phyloP scores from a whole-genome alignment of 1,140 invertebrate genomes.

The Scaptomyza graminum region DNA sequence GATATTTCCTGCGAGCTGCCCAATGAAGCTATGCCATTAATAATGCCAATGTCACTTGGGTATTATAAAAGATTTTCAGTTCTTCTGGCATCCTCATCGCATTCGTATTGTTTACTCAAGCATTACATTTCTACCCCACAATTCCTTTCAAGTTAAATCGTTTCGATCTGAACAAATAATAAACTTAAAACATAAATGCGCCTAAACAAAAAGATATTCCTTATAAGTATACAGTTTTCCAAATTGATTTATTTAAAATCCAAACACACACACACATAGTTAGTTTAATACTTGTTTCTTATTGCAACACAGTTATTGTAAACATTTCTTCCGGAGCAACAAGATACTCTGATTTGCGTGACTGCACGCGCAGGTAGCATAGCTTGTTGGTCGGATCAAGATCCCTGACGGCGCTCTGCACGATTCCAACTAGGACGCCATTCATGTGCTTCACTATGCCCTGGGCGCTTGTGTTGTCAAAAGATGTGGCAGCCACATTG shows the following conservation, averaged over 20 bases:
- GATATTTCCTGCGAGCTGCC: conserved; percentile 27
- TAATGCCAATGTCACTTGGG: conserved; percentile 66
- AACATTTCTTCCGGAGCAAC: conserved; percentile 76
- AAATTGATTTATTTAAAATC: conserved; percentile 7
- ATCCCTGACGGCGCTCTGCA: conserved; percentile 71
- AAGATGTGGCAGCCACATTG: conserved; percentile 62
- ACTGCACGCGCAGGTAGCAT: conserved; percentile 62
- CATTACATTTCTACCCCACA: conserved; percentile 10
- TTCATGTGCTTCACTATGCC: conserved; percentile 70
- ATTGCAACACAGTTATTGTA: conserved; percentile 76
- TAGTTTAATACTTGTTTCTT: not conserved
- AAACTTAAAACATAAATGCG: not conserved
- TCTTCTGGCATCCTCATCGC: conserved; percentile 17
- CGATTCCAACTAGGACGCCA: conserved; percentile 39
- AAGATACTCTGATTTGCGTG: conserved; percentile 75
- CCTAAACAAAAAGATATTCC: not conserved
- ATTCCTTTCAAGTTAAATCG: not conserved
- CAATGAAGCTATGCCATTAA: conserved; percentile 83
- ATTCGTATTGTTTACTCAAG: conserved; percentile 59
- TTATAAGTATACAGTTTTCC: not conserved
- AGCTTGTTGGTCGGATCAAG: conserved; percentile 67
- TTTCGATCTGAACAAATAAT: conserved; percentile 9
- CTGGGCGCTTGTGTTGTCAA: conserved; percentile 73
- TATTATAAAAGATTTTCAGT: conserved; percentile 78
- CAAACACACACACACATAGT: not conserved